Evolutionary conservation across 2,888 invertebrate species (phyloP), one percentile per base, ranked within the genome.

Genomic region (Odontomyia ornata): DNA sequence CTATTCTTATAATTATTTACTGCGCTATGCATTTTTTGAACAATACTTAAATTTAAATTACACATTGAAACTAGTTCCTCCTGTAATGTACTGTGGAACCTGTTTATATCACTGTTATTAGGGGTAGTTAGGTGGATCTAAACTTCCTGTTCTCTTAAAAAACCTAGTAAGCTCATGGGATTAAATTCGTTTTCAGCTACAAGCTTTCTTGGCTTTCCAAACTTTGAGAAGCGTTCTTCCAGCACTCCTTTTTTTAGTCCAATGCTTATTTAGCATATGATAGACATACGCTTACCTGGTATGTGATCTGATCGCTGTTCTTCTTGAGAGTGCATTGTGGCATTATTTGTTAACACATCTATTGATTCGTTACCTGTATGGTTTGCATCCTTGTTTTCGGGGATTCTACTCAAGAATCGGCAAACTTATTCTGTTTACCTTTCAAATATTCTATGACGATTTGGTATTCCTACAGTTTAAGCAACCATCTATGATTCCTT

Each of bases 1-100:
- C 79, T 75, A 71, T 79, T 72, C 30, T 80, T 79, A 73, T 79
- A 79, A 52, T 79, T 79, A 72, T 76, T 71, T 75, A 80, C 18
- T 23, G 64, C 78, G 43, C 75, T n/a, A 56, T 79, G 78, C 23
- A 79, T 65, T 72, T 79, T 79, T 75, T 64, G 67, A 76, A 78
- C 79, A 9, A 43, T 43, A 43, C 43, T 43, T 9, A 43, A 9
- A 7, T 43, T 13, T 43, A 43, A 43, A 9, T 43, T 43, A 9
- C 43, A 5, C 56, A 56, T 56, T 5, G 56, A 56, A 5, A 56
- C 56, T 13, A 56, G 18, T 56, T 65, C n/a, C n/a, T n/a, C n/a
- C n/a, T n/a, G n/a, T n/a, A n/a, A n/a, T n/a, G n/a, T n/a, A n/a
- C n/a, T n/a, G n/a, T n/a, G n/a, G n/a, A n/a, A n/a, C n/a, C n/a